These are phyloP conservation scores for Dolomedes plantarius DNA, from an alignment of 2,888 invertebrate species.

Conservation along the genomic window DNA sequence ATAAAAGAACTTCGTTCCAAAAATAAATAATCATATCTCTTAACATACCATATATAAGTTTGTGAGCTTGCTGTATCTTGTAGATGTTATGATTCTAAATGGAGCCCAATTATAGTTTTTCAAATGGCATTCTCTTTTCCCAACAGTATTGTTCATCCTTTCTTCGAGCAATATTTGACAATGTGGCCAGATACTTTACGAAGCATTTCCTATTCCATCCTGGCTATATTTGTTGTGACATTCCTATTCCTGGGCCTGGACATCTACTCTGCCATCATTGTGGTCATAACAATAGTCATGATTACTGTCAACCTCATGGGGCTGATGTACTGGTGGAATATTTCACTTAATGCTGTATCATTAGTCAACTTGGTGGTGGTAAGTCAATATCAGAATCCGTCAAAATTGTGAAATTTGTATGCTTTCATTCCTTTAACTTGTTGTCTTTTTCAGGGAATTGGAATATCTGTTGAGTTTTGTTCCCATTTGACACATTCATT, in stretches of 20 bases:
- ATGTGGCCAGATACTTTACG: slow-evolving; percentile 77
- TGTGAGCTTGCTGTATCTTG: too few relatives aligned
- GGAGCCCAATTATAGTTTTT: too few relatives aligned
- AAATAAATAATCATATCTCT: too few relatives aligned
- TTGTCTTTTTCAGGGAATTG: slow-evolving; percentile 86
- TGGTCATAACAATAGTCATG: slow-evolving; percentile 78
- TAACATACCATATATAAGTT: too few relatives aligned
- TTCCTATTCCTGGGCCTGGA: slow-evolving; percentile 79
- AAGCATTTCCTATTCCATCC: slow-evolving; percentile 78
- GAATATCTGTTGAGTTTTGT: slow-evolving; percentile 98
- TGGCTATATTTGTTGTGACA: slow-evolving; percentile 78
- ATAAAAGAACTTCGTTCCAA: too few relatives aligned
- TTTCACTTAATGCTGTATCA: slow-evolving; percentile 80
- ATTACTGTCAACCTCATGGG: slow-evolving; percentile 79
- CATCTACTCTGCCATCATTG: slow-evolving; percentile 78
- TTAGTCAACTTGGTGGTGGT: slow-evolving; percentile 81
- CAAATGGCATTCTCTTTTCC: too few relatives aligned
- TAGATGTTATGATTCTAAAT: too few relatives aligned
- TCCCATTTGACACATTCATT: slow-evolving; percentile 97
- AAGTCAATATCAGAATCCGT: slow-evolving; percentile 69
- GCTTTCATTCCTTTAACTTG: too few relatives aligned
- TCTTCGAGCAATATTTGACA: slow-evolving; percentile 80
- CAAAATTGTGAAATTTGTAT: too few relatives aligned
- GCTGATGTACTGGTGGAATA: slow-evolving; percentile 79
- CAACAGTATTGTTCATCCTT: slow-evolving; percentile 79